phyloP scores from a whole-genome alignment of 2,888 invertebrate species.

The Hypomecis punctinalis region DNA sequence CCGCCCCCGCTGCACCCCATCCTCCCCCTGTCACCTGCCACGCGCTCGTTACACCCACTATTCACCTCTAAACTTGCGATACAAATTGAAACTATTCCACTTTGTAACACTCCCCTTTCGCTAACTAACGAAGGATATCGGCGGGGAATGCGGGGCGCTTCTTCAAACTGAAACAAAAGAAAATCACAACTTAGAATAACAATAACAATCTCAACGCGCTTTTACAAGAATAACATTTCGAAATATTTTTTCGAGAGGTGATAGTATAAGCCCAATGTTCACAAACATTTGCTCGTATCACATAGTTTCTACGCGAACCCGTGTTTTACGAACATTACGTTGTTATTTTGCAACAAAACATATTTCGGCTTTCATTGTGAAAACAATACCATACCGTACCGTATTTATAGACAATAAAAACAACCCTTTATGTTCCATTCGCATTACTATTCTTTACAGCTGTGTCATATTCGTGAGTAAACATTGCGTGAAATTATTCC shows the following conservation, averaged over 20 bases:
- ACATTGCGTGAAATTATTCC: conserved; percentile 15
- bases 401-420: conserved; percentile 56
- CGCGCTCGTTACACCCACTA: conserved; percentile 51
- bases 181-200: conserved; percentile 13
- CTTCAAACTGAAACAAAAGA: conserved; percentile 67
- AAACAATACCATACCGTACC: conserved; percentile 49
- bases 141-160: conserved; percentile 48
- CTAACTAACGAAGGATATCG: conserved; percentile 44
- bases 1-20: conserved; percentile 69
- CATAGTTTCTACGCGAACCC: conserved; percentile 3
- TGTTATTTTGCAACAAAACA: conserved; percentile 19
- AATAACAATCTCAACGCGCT: not conserved
- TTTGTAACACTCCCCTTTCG: conserved; percentile 53
- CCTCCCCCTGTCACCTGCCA: conserved; percentile 59
- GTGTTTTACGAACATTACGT: conserved; percentile 14
- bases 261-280: not conserved
- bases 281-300: too few relatives aligned
- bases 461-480: conserved; percentile 15
- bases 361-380: conserved; percentile 28
- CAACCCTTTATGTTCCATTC: conserved; percentile 18
- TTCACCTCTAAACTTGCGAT: conserved; percentile 58
- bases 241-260: not conserved
- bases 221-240: not conserved
- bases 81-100: conserved; percentile 66
- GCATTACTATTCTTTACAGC: conserved; percentile 16